A percentile compares a stretch with the other conserved stretches of the same genome.
Evolutionary conservation across 2,888 invertebrate species (phyloP).

Genomic region (Caradrina clavipalpis): DNA sequence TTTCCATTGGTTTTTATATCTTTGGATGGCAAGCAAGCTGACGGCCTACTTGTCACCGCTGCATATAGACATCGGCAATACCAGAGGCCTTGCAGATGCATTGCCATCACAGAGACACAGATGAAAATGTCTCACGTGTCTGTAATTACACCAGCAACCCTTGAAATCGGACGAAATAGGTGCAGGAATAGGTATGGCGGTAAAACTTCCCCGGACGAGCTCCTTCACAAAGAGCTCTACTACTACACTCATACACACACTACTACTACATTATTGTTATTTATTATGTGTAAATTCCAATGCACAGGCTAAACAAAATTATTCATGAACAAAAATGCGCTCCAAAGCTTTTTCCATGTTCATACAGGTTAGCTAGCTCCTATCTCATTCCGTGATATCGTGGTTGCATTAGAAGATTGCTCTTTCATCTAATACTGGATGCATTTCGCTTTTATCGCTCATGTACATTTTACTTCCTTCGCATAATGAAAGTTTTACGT

Average conservation of each 20-base stretch:
- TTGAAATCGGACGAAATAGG: no score
- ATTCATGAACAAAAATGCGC: conserved; percentile 41
- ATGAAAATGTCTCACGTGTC: no score
- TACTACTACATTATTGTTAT: conserved; percentile 47
- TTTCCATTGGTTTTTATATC: conserved; percentile 28
- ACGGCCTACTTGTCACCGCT: no score
- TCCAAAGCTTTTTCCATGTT: conserved; percentile 47
- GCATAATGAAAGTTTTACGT: conserved; percentile 58
- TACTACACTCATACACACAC: no score
- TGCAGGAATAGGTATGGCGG: no score
- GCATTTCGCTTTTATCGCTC: conserved; percentile 59
- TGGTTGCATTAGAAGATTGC: conserved; percentile 62
- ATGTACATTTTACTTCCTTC: conserved; percentile 52
- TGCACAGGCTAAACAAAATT: conserved; percentile 44
- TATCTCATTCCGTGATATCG: conserved; percentile 54
- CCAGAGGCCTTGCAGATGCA: no score
- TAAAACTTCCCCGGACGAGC: no score
- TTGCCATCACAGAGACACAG: no score
- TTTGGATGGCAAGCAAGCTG: no score
- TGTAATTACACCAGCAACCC: no score
- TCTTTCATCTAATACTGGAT: conserved; percentile 57
- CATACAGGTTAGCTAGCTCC: conserved; percentile 48
- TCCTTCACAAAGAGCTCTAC: no score
- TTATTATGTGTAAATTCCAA: conserved; percentile 47
- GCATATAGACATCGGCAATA: no score